Evolutionary conservation across 2,113 vertebrate genomes (phyloP).

Genomic region (Plectropomus leopardus): DNA sequence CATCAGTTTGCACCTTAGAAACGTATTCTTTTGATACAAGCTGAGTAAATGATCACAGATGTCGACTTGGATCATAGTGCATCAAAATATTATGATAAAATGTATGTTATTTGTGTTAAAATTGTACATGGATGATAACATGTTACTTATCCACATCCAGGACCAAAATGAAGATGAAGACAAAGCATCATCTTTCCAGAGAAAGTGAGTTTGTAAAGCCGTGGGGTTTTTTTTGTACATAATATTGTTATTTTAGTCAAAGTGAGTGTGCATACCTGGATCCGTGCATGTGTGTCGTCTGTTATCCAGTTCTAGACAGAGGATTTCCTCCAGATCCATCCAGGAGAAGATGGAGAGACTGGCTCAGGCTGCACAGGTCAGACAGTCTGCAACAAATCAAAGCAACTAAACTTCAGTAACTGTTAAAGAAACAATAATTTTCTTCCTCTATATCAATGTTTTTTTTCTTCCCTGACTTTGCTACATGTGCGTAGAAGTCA

Average conservation of each 20-base stretch:
- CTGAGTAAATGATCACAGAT: background rate
- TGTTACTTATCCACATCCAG: constrained; percentile 58
- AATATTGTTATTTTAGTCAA: background rate
- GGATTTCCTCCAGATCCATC: constrained; percentile 87
- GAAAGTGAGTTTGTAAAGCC: constrained; percentile 75
- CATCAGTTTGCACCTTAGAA: background rate
- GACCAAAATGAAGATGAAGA: constrained; percentile 73
- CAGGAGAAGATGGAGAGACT: constrained; percentile 93
- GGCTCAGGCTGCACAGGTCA: constrained; percentile 90
- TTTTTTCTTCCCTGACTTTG: background rate
- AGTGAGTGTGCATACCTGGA: background rate
- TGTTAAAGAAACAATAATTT: background rate
- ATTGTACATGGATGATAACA: background rate
- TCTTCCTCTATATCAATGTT: rapidly evolving
- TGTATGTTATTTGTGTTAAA: constrained; percentile 10
- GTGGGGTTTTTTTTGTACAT: background rate
- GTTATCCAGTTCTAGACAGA: constrained; percentile 85
- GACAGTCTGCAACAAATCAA: background rate
- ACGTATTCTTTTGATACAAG: background rate
- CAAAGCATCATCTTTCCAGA: constrained; percentile 76
- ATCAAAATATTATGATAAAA: background rate
- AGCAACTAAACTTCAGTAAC: background rate
- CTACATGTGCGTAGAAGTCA: constrained; percentile 83
- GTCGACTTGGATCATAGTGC: background rate
- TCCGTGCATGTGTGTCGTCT: background rate